These are phyloP conservation scores for Megaceryle torquata DNA, from an alignment of 2,113 vertebrate species.

Conservation along the genomic window DNA sequence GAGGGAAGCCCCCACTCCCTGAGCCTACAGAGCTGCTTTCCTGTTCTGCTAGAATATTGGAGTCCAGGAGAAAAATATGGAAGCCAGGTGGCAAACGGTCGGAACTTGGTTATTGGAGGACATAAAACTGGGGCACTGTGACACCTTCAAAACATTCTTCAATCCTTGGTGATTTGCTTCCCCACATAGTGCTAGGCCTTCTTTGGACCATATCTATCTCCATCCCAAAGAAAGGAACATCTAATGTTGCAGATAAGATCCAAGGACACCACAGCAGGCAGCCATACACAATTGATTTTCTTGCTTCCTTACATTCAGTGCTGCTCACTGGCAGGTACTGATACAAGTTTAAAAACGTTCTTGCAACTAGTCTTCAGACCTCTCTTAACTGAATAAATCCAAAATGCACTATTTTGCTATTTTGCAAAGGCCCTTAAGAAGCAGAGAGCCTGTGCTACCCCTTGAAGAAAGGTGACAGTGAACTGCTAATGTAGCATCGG, in stretches of 20 bases:
- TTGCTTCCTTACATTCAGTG: not conserved
- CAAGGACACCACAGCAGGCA: conserved; percentile 31
- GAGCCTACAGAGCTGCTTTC: not conserved
- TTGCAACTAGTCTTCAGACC: not conserved
- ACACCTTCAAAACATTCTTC: not conserved
- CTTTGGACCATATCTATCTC: not conserved
- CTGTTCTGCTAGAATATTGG: not conserved
- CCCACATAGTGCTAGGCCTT: not conserved
- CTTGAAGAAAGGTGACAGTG: not conserved
- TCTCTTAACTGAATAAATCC: not conserved
- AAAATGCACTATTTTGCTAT: not conserved
- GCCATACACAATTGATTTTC: conserved; percentile 12
- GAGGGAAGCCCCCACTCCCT: not conserved
- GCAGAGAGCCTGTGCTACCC: not conserved
- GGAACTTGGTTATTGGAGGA: not conserved
- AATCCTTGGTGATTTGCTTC: not conserved
- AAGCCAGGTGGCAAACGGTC: not conserved
- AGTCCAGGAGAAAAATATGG: not conserved
- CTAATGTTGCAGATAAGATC: conserved; percentile 32
- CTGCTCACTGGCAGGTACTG: conserved; percentile 1
- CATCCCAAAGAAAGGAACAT: not conserved
- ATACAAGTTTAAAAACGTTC: not conserved
- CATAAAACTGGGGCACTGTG: not conserved
- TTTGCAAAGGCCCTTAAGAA: not conserved
- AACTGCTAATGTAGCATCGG: not conserved